Conservation (phyloP, 2,113 vertebrate species). For the Phalacrocorax brasilianus region DNA sequence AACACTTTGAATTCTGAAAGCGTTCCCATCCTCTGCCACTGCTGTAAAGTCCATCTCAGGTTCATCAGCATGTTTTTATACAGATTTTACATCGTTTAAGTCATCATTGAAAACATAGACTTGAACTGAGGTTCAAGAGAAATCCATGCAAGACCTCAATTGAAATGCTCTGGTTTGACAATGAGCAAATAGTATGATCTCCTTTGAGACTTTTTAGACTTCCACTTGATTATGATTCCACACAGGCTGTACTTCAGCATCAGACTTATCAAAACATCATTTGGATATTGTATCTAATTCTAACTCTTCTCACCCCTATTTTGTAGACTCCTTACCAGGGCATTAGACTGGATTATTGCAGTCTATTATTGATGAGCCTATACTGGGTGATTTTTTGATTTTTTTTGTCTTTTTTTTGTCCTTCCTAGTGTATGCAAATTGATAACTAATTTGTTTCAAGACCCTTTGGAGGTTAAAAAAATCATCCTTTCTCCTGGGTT, state of each 20-base stretch:
- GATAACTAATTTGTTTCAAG: not conserved
- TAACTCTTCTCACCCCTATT: not conserved
- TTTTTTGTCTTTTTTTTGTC: not conserved
- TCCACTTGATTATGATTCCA: not conserved
- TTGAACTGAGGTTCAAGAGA: not conserved
- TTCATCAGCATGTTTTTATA: not conserved
- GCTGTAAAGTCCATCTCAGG: not conserved
- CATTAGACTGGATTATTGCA: not conserved
- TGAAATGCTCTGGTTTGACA: not conserved
- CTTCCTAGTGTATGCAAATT: not conserved
- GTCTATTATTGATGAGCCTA: not conserved
- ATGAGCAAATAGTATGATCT: not conserved
- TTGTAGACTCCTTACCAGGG: not conserved
- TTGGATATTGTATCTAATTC: not conserved
- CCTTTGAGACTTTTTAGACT: not conserved
- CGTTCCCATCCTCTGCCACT: not conserved
- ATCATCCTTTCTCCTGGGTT: not conserved
- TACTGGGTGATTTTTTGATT: not conserved
- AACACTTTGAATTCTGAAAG: not conserved
- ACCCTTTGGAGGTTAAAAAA: not conserved
- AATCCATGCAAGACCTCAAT: not conserved
- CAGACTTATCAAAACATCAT: not conserved
- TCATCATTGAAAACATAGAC: not conserved
- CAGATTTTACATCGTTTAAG: not conserved
- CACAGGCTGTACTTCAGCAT: not conserved